A percentile compares a stretch with the other conserved stretches of the same genome.
Evolutionary conservation across 64 coral and sea anemone species (phyloP).

Genomic region (Orbicella faveolata): DNA sequence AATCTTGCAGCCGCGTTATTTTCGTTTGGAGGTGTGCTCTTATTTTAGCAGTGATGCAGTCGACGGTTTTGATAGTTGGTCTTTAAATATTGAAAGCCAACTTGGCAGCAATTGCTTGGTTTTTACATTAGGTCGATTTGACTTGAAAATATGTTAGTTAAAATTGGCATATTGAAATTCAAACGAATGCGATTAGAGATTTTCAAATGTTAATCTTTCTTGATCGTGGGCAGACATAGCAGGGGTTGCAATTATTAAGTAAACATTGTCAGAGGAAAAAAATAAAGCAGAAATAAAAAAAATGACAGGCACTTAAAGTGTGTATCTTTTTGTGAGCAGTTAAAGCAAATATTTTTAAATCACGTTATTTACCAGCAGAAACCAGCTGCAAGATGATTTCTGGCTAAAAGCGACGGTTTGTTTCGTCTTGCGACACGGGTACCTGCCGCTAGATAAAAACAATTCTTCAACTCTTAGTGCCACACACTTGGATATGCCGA

Average conservation of each 20-base stretch:
- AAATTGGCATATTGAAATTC: constrained; percentile 3
- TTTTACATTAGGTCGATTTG: neutral
- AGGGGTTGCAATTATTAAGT: neutral
- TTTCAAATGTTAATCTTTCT: neutral
- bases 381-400: neutral
- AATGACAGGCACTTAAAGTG: neutral
- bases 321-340: neutral
- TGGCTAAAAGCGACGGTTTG: neutral
- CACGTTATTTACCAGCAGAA: neutral
- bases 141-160: neutral
- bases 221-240: neutral
- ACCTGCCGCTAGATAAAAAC: constrained; percentile 8
- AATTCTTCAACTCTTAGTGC: neutral
- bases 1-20: neutral
- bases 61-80: neutral
- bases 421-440: neutral
- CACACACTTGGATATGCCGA: too few species aligned
- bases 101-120: neutral
- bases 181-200: neutral
- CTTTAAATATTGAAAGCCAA: neutral
- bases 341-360: neutral
- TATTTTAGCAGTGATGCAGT: neutral
- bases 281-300: neutral
- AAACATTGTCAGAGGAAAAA: neutral
- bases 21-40: neutral